These are phyloP conservation scores for Teleopsis dalmanni DNA, from an alignment of 1,140 invertebrate genomes.

Conservation along the genomic window DNA sequence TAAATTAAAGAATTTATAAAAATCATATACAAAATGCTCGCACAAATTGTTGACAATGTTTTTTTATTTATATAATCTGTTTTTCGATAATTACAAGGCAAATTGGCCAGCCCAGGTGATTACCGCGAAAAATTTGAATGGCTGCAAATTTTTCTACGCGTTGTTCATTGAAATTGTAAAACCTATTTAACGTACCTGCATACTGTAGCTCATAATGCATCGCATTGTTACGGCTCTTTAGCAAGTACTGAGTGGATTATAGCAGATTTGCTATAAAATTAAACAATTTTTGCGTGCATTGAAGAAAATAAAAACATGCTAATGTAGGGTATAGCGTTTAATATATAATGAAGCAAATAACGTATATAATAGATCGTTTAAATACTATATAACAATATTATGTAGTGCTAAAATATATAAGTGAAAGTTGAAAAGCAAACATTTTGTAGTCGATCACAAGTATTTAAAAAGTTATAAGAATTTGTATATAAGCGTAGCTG, in stretches of 20 bases:
- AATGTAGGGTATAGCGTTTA: too few species aligned
- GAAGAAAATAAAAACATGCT: too few species aligned
- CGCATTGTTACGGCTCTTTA: too few species aligned
- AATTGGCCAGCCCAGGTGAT: constrained; percentile 17
- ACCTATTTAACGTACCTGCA: too few species aligned
- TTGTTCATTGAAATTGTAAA: constrained; percentile 18
- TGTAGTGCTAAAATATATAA: too few species aligned
- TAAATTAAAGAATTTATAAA: neutral
- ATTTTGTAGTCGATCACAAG: constrained; percentile 36
- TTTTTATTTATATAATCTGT: too few species aligned
- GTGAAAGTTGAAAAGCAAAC: constrained; percentile 25
- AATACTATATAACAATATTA: too few species aligned
- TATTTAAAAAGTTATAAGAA: constrained; percentile 35
- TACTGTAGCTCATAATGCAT: too few species aligned
- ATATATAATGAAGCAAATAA: too few species aligned
- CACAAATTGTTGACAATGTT: neutral
- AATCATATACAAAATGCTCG: constrained; percentile 8
- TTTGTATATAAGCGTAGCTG: constrained; percentile 37
- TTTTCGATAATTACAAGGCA: too few species aligned
- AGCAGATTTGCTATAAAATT: neutral
- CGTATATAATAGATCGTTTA: too few species aligned
- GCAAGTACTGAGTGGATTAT: too few species aligned
- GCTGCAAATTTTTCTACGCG: constrained; percentile 36
- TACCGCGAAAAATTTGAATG: constrained; percentile 38
- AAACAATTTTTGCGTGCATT: constrained; percentile 9